Conservation (phyloP, 1,140 invertebrate species). For the Cryptotermes secundus region DNA sequence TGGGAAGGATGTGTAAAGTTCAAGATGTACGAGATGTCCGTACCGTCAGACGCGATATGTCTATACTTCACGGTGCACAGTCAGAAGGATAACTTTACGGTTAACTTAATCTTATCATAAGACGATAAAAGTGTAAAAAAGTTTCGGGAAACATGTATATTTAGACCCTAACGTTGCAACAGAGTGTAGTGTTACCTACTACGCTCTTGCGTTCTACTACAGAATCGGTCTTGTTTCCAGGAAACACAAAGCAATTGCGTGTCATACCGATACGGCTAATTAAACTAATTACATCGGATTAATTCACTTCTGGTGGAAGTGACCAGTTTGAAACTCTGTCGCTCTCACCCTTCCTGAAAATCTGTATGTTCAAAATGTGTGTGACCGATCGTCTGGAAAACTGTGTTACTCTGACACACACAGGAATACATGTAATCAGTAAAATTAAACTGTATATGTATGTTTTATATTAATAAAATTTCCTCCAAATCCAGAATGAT, state of each 20-base stretch:
- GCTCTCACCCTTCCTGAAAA: not conserved
- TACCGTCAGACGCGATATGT: no score
- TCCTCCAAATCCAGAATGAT: no score
- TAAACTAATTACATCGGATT: not conserved
- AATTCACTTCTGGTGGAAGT: not conserved
- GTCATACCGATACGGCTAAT: not conserved
- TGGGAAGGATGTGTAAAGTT: no score
- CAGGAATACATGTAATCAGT: not conserved
- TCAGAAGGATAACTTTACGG: not conserved
- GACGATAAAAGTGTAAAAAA: no score
- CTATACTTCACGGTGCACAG: not conserved
- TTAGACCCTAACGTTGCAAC: no score
- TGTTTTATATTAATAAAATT: no score
- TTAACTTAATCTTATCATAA: not conserved
- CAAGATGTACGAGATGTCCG: no score
- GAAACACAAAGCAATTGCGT: not conserved
- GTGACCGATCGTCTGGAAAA: not conserved
- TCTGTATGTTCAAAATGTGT: not conserved
- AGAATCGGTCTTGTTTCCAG: not conserved
- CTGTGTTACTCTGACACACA: not conserved
- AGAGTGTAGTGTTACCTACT: no score
- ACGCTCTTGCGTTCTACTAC: not conserved
- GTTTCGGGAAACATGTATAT: no score
- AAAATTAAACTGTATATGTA: no score
- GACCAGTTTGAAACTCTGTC: not conserved